A percentile compares a stretch with the other conserved stretches of the same genome.
Evolutionary conservation across 2,797 vertebrate genomes (phyloP).

Genomic region (Eospalax fontanierii): DNA sequence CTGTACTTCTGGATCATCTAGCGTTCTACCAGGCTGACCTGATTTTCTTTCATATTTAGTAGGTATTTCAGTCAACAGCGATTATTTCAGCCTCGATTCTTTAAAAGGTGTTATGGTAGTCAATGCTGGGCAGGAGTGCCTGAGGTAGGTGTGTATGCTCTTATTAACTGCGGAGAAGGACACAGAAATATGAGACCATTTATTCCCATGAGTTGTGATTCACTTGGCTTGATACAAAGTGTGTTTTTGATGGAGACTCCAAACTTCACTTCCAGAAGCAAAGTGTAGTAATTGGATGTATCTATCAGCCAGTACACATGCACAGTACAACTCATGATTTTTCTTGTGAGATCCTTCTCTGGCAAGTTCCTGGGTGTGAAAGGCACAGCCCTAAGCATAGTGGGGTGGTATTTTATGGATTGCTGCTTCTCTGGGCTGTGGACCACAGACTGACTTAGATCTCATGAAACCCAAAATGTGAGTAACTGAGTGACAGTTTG

Average conservation of each 20-base stretch:
- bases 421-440: too few relatives aligned
- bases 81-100: not conserved
- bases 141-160: not conserved
- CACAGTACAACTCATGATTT: not conserved
- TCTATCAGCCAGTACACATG: not conserved
- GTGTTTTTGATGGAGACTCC: not conserved
- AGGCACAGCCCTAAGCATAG: not conserved
- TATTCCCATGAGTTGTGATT: not conserved
- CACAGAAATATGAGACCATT: not conserved
- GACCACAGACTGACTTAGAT: not conserved
- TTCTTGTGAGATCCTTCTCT: not conserved
- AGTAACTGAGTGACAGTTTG: not conserved
- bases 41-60: not conserved
- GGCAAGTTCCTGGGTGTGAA: not conserved
- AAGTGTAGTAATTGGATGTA: not conserved
- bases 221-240: not conserved
- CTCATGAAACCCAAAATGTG: not conserved
- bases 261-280: not conserved
- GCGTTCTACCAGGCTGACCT: not conserved
- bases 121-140: not conserved
- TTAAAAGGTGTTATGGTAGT: not conserved
- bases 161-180: not conserved
- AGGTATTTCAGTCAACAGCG: not conserved
- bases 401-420: not conserved
- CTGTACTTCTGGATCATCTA: not conserved